Evolutionary conservation across 2,888 invertebrate species (phyloP), one percentile per base, ranked within the genome.

Genomic region (Dicyrtomina minuta): DNA sequence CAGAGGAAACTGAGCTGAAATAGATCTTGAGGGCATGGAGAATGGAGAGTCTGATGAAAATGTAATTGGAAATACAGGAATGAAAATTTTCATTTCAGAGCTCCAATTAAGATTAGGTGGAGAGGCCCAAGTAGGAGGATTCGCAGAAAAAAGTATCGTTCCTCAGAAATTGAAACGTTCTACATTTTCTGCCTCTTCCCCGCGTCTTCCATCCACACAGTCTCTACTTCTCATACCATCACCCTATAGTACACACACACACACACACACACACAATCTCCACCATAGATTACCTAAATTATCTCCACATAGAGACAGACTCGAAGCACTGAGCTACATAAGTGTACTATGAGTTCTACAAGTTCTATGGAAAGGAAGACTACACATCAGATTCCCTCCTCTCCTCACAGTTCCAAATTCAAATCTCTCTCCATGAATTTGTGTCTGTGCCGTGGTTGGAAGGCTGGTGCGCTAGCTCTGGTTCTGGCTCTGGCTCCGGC

Each of bases 51-150:
- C 61, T 72, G 72, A 70, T 72, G 66, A 72, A 72, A 72, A 72
- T 72, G 72, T 72, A 72, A 72, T 72, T 72, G 72, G 70, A 69
- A 72, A 70, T 72, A 66, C 67, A 62, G 59, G 71, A 71, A 71
- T 71, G 71, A 67, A 66, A 70, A 72, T 69, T 72, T 72, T 72
- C 72, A 72, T 72, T 72, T 62, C 66, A 44, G 43, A 66, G 61
- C 51, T 66, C 68, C 72, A 72, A 72, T 72, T 72, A 72, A 72
- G 72, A 70, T 72, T 62, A 70, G 49, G 61, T 60, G 33, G 51
- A 49, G 46, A 46, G 41, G 61, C 33, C 33, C 10, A 13, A 17
- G 60, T 20, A 43, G 44, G 33, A 60, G 60, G 43, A 43, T 60
- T 60, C 24, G 53, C 53, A 53, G 53, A 53, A 51, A 51, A 58